These are phyloP conservation scores for Macropus fuliginosus DNA, from an alignment of 2,797 vertebrate species.

Conservation along the genomic window DNA sequence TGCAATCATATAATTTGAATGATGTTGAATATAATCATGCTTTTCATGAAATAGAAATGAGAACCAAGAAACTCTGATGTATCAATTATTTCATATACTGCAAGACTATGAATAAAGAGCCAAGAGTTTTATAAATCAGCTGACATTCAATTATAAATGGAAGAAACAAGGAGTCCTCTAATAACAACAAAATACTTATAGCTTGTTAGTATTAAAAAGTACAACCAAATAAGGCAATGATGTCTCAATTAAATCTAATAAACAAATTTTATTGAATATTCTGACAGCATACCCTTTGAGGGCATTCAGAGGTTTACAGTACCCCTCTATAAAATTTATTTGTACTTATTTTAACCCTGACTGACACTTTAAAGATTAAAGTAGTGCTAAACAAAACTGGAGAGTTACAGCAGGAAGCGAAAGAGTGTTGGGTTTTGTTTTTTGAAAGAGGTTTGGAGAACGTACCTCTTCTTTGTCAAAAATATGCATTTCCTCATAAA, in stretches of 20 bases:
- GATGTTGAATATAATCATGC: background rate
- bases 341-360: conserved; percentile 55
- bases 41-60: background rate
- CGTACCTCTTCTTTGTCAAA: background rate
- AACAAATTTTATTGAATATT: conserved; percentile 53
- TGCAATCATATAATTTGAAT: background rate
- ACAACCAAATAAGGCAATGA: conserved; percentile 51
- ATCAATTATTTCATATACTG: background rate
- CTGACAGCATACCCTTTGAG: conserved; percentile 51
- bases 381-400: background rate
- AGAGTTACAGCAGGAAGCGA: background rate
- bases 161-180: background rate
- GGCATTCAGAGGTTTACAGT: conserved; percentile 52
- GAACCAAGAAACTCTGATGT: background rate
- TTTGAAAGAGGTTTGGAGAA: background rate
- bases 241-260: conserved; percentile 38
- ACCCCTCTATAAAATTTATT: conserved; percentile 54
- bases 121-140: background rate
- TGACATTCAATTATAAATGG: background rate
- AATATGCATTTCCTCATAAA: background rate
- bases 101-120: background rate
- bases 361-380: conserved; percentile 55
- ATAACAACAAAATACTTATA: conserved; percentile 44
- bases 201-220: conserved; percentile 41
- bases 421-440: background rate